A percentile compares a stretch with the other conserved stretches of the same genome.
phyloP scores from a whole-genome alignment of 2,888 invertebrate genomes.

The Mesodorylaimus sp. region DNA sequence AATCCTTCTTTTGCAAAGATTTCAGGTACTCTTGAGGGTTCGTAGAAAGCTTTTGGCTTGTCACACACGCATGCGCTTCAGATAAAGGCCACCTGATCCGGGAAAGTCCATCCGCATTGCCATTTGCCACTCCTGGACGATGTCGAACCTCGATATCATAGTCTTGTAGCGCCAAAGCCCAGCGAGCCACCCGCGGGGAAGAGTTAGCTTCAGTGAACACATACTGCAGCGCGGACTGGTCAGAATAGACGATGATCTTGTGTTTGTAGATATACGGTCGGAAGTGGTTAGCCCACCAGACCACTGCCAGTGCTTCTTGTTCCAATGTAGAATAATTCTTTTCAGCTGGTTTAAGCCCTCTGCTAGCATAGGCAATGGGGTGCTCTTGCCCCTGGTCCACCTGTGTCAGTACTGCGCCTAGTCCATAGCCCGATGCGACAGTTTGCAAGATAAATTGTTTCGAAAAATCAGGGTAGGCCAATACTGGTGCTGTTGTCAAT shows the following conservation, averaged over 20 bases:
- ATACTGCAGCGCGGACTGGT: background rate
- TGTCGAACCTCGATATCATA: background rate
- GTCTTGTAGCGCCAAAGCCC: background rate
- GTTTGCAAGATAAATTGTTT: background rate
- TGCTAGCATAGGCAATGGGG: background rate
- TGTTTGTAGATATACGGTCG: background rate
- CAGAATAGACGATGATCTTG: background rate
- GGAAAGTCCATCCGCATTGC: background rate
- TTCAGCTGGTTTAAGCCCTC: background rate
- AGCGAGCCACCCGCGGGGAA: background rate
- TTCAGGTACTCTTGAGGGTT: no score
- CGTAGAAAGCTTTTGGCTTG: no score
- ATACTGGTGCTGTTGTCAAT: background rate
- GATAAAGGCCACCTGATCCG: background rate
- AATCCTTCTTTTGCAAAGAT: background rate
- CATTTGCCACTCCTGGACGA: background rate
- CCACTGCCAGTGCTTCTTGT: background rate
- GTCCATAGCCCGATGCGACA: background rate
- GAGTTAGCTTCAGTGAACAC: background rate
- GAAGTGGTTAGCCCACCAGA: background rate
- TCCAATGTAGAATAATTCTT: background rate
- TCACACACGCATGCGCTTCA: no score
- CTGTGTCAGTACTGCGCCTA: background rate
- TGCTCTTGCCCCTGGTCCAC: background rate
- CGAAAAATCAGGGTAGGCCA: background rate